These are phyloP conservation scores for Aphrophora alni DNA, from an alignment of 2,888 invertebrate genomes.

Conservation along the genomic window DNA sequence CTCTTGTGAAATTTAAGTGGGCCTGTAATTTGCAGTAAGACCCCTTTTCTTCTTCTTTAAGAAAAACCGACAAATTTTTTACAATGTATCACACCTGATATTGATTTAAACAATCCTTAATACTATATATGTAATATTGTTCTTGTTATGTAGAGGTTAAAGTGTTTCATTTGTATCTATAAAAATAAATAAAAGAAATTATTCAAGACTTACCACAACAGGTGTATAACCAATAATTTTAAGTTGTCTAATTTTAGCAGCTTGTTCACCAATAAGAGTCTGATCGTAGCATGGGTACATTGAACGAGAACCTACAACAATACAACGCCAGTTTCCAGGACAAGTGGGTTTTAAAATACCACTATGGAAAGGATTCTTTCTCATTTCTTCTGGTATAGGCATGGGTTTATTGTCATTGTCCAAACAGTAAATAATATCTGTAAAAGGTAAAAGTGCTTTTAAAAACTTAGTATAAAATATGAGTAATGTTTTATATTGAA, in stretches of 20 bases:
- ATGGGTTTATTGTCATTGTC: conserved; percentile 60
- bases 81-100: too few species aligned
- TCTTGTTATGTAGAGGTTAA: too few species aligned
- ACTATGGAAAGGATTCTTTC: conserved; percentile 51
- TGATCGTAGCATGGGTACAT: conserved; percentile 62
- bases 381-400: conserved; percentile 54
- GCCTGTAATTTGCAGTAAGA: too few species aligned
- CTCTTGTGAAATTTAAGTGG: too few species aligned
- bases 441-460: conserved; percentile 53
- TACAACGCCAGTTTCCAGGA: conserved; percentile 55
- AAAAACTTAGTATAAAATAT: too few species aligned
- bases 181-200: background rate
- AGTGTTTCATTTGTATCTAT: too few species aligned
- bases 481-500: too few species aligned
- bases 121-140: too few species aligned
- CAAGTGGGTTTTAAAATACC: conserved; percentile 55
- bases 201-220: conserved; percentile 52
- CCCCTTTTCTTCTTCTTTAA: too few species aligned
- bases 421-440: conserved; percentile 68
- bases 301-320: conserved; percentile 69
- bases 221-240: conserved; percentile 60
- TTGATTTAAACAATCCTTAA: too few species aligned
- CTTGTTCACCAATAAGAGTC: conserved; percentile 63
- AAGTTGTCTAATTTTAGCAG: conserved; percentile 70
- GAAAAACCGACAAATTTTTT: too few species aligned